These are phyloP conservation scores for Physocephala rufipes DNA, from an alignment of 2,888 invertebrate genomes.

Conservation along the genomic window DNA sequence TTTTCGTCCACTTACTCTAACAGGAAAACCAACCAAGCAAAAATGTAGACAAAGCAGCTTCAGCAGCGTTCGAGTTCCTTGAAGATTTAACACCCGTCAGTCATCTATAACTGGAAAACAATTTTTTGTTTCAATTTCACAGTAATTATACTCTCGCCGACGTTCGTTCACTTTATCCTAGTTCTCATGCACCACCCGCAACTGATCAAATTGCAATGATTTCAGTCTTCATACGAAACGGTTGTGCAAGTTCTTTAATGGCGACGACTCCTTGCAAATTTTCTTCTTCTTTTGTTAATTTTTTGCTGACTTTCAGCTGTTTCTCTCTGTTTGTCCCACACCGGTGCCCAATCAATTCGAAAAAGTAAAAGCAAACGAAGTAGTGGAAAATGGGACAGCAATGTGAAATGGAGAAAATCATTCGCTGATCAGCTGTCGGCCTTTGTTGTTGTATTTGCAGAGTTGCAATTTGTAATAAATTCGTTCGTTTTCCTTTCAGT, in stretches of 20 bases:
- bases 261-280: constrained; percentile 4
- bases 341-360: constrained; percentile 7
- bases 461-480: too few species aligned
- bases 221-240: not conserved
- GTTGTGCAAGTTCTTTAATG: constrained; percentile 5
- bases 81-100: not conserved
- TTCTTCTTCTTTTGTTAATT: constrained; percentile 4
- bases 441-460: not conserved
- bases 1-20: constrained; percentile 19
- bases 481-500: too few species aligned
- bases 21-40: constrained; percentile 13
- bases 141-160: not conserved
- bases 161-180: not conserved
- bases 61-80: constrained; percentile 2
- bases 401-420: not conserved
- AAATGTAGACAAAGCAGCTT: not conserved
- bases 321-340: constrained; percentile 26
- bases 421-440: not conserved
- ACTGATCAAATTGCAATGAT: constrained; percentile 24
- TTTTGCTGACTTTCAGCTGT: constrained; percentile 17
- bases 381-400: not conserved
- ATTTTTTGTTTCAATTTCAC: constrained; percentile 1
- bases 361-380: constrained; percentile 23
- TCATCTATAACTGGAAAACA: constrained; percentile 7
- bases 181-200: constrained; percentile 15